Conservation (phyloP, 2,797 vertebrate genomes). For the Psittacula echo region DNA sequence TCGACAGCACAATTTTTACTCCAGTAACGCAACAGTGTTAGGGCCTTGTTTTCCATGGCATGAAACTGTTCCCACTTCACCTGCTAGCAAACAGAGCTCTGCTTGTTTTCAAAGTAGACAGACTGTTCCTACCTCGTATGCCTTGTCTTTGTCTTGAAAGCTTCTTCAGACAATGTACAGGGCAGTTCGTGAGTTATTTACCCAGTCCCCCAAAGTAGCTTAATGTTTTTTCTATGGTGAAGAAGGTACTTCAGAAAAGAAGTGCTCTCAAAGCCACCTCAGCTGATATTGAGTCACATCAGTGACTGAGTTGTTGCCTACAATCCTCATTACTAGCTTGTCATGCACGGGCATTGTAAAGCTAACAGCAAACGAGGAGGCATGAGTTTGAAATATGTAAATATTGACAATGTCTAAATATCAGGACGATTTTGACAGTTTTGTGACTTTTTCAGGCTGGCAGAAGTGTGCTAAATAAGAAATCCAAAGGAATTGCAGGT, state of each 20-base stretch:
- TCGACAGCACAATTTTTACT: background rate
- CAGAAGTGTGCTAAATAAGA: background rate
- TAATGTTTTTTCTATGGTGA: slow-evolving; percentile 6
- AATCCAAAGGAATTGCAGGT: background rate
- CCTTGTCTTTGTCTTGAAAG: background rate
- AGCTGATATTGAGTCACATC: background rate
- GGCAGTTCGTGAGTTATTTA: slow-evolving; percentile 4
- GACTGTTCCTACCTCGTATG: background rate
- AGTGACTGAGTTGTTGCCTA: background rate
- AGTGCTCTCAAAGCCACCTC: background rate
- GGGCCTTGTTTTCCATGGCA: slow-evolving; percentile 22
- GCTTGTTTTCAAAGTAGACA: background rate
- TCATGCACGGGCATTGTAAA: background rate
- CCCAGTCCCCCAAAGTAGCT: background rate
- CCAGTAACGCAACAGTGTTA: background rate
- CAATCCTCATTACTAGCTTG: background rate
- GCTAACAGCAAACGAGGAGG: background rate
- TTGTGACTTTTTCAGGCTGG: background rate
- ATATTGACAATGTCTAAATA: background rate
- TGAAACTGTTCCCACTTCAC: slow-evolving; percentile 10
- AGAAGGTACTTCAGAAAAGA: slow-evolving; percentile 37
- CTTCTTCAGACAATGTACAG: background rate
- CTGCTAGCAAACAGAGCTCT: background rate
- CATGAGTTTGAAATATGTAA: background rate
- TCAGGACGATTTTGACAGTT: background rate